A percentile compares a stretch with the other conserved stretches of the same genome.
Conservation (phyloP, 2,113 vertebrate genomes). For the Toxostoma redivivum region DNA sequence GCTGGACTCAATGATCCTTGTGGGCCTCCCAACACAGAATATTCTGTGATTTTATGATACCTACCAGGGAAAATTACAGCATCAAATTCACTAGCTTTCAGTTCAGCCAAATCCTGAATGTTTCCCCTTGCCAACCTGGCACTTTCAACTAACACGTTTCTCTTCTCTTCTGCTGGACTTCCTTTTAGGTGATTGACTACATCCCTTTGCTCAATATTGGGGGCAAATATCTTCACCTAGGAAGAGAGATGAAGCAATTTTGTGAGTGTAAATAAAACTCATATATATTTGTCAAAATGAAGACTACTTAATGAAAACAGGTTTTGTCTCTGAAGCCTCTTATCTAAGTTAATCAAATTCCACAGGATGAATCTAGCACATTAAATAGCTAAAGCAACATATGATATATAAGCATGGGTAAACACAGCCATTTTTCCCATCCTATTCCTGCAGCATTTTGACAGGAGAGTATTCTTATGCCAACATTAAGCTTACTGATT, state of each 20-base stretch:
- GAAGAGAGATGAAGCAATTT: slow-evolving; percentile 2
- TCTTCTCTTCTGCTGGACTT: slow-evolving; percentile 75
- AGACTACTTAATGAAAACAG: background rate
- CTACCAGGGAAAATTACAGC: slow-evolving; percentile 80
- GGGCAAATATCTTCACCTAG: slow-evolving; percentile 85
- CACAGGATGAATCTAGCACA: background rate
- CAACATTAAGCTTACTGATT: background rate
- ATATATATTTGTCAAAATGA: background rate
- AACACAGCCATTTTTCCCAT: background rate
- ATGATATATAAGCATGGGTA: background rate
- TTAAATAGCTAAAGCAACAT: background rate
- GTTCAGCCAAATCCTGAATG: slow-evolving; percentile 76
- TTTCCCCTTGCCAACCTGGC: slow-evolving; percentile 79
- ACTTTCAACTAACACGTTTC: slow-evolving; percentile 81
- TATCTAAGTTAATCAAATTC: background rate
- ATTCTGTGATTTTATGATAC: background rate
- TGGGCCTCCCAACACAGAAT: background rate
- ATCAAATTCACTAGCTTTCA: slow-evolving; percentile 71
- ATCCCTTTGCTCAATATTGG: slow-evolving; percentile 83
- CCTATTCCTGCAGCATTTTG: background rate
- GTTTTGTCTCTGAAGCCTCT: background rate
- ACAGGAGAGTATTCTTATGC: background rate
- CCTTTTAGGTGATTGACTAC: slow-evolving; percentile 81
- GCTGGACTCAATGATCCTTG: rapidly evolving
- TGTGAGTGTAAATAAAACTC: background rate